These are phyloP conservation scores for Bedellia somnulentella DNA, from an alignment of 2,888 invertebrate genomes.

Conservation along the genomic window DNA sequence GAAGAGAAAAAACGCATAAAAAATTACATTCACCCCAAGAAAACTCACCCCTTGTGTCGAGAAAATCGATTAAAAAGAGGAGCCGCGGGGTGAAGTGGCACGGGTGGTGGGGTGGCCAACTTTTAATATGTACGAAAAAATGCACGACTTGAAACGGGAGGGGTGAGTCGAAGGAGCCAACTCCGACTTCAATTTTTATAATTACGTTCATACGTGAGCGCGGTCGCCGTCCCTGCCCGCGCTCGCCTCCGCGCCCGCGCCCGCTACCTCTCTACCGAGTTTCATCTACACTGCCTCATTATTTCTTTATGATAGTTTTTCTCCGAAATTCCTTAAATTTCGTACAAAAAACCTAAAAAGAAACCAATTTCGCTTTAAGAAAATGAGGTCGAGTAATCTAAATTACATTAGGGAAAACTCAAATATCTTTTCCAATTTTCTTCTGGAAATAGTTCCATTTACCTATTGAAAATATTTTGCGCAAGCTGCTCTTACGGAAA, in stretches of 20 bases:
- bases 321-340: too few species aligned
- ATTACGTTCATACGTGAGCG: conserved; percentile 67
- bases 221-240: too few species aligned
- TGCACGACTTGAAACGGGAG: conserved; percentile 58
- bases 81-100: conserved; percentile 42
- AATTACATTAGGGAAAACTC: conserved; percentile 15
- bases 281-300: conserved; percentile 24
- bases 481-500: conserved; percentile 52
- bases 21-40: conserved; percentile 63
- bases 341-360: too few species aligned
- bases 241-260: too few species aligned
- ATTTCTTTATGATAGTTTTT: conserved; percentile 39
- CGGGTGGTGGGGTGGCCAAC: conserved; percentile 33
- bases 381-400: too few species aligned
- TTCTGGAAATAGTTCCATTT: conserved; percentile 44
- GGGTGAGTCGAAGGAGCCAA: conserved; percentile 33
- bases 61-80: conserved; percentile 63
- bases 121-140: conserved; percentile 63
- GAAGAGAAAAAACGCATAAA: conserved; percentile 59
- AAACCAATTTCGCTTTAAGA: too few species aligned
- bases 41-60: conserved; percentile 61
- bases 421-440: too few species aligned
- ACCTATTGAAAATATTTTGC: conserved; percentile 37
- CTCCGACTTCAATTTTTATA: conserved; percentile 60
- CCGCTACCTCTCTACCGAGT: too few species aligned